Evolutionary conservation across 2,113 vertebrate genomes (phyloP), one percentile per base, ranked within the genome.

Genomic region (Cryptotis parvus): DNA sequence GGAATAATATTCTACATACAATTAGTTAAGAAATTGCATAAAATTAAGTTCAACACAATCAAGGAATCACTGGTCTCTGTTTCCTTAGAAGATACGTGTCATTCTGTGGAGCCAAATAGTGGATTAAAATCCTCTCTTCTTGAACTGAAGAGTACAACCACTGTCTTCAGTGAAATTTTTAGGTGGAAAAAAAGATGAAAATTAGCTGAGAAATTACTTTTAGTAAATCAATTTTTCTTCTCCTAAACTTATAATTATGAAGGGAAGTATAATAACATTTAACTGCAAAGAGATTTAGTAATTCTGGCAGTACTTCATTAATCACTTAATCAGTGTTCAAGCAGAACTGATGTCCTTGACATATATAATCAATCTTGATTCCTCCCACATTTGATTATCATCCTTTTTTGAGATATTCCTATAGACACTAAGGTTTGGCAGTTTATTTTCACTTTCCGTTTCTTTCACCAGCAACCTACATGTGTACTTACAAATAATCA

Each of bases 321-420:
- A 97, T 96, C 94, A 94, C 84, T 92, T 95, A 93, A 95, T 96
- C 90, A 92, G 92, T 94, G 78, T 92, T 96, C 95, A 92, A 96
- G 94, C 94, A 96, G 93, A 95, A 95, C 92, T 94, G 93, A 96
- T 94, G 84, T 87, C 86, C 63, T 95, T 97, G 96, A 94, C 94
- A 92, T 89, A 78, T 89, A 89, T 82, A 96, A 96, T 97, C 96
- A 94, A 95, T 96, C 95, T 97, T 95, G 92, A 93, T 96, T 96
- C 91, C 81, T 92, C 91, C 84, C 39, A 86, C 77, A 58, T 87
- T 93, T 93, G 89, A 78, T 94, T 95, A 92, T 87, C 68, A 93
- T 79, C 37, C 11, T 81, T n/a, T 94, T 92, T 37, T 87, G 35
- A 92, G 94, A 94, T 72, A 43, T 92, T 91, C 43, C 93, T 68